A percentile compares a stretch with the other conserved stretches of the same genome.
These are phyloP conservation scores for Tinamus guttatus DNA, from an alignment of 2,113 vertebrate genomes.

Conservation along the genomic window DNA sequence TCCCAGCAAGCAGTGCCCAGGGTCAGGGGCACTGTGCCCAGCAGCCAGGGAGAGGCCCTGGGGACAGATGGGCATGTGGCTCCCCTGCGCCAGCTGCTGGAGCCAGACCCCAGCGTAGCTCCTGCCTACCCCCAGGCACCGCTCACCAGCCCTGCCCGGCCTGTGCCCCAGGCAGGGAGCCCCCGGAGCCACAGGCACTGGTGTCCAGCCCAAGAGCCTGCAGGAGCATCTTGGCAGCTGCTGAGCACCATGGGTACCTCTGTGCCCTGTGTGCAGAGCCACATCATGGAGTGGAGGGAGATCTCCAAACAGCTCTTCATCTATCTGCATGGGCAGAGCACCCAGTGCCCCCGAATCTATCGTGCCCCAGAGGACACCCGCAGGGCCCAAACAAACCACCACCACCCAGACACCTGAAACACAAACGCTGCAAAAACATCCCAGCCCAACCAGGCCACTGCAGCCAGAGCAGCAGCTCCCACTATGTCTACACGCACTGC, in stretches of 20 bases:
- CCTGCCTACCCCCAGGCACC: not conserved
- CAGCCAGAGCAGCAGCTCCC: accelerated
- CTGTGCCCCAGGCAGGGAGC: accelerated
- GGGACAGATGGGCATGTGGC: not conserved
- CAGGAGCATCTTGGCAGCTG: not conserved
- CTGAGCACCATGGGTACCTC: not conserved
- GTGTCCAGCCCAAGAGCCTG: not conserved
- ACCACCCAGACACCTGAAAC: not conserved
- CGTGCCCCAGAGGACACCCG: accelerated
- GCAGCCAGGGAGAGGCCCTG: too few species aligned
- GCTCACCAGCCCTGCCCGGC: not conserved
- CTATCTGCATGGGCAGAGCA: not conserved
- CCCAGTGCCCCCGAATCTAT: too few species aligned
- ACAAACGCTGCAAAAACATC: accelerated
- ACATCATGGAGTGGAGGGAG: not conserved
- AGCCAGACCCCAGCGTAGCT: not conserved
- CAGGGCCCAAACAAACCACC: not conserved
- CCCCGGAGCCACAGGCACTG: not conserved
- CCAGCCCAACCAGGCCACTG: accelerated
- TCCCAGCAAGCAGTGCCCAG: too few species aligned
- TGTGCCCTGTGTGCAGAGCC: not conserved
- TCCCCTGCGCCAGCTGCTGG: not conserved
- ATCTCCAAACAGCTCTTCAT: not conserved
- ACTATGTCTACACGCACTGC: not conserved
- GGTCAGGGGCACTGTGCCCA: too few species aligned